Conservation (phyloP, 2,888 invertebrate species). For the Mimas tiliae region DNA sequence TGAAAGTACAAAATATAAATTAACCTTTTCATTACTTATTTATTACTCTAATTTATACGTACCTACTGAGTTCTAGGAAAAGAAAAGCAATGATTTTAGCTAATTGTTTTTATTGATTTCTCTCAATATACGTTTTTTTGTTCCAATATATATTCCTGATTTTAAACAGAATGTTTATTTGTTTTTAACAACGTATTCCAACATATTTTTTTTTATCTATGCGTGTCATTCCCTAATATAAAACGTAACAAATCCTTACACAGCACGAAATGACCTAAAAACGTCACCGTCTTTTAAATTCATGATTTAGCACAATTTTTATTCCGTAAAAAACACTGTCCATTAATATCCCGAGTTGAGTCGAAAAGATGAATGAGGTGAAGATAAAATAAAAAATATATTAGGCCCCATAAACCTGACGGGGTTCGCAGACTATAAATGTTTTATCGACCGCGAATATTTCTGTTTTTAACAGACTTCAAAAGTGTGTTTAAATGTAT, state of each 20-base stretch:
- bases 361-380: constrained; percentile 51
- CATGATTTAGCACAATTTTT: constrained; percentile 31
- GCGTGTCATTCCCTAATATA: constrained; percentile 7
- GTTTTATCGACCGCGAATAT: constrained; percentile 52
- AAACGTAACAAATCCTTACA: constrained; percentile 10
- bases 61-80: too few species aligned
- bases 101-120: too few species aligned
- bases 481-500: too few species aligned
- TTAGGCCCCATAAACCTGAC: constrained; percentile 53
- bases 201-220: neutral
- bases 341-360: constrained; percentile 51
- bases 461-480: constrained; percentile 40
- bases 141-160: neutral
- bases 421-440: constrained; percentile 53
- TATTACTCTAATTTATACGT: too few species aligned
- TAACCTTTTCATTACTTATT: too few species aligned
- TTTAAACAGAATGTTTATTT: neutral
- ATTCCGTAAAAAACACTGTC: constrained; percentile 40
- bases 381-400: constrained; percentile 62
- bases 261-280: constrained; percentile 22
- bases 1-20: too few species aligned
- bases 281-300: constrained; percentile 22
- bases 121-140: too few species aligned
- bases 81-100: too few species aligned
- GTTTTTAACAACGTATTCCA: too few species aligned